Base-by-base conservation (phyloP, 2,888 invertebrate species). In the Vannuccia rotundouncinata region DNA sequence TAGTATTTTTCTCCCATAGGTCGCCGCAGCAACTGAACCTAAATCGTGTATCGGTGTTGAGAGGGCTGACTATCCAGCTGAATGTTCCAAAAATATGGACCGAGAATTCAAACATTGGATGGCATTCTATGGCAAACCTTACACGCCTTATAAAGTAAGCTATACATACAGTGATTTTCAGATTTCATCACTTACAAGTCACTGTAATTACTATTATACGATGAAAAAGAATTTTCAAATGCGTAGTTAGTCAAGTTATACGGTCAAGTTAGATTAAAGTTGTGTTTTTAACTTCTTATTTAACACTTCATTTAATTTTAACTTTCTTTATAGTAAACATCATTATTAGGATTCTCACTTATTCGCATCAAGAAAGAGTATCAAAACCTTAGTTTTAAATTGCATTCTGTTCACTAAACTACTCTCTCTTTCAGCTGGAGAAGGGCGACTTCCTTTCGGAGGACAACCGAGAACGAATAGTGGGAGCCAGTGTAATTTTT, bases 31-130 rank as follows among this genome's bases (percentile, higher is more conserved):
- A 76, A 95, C 95, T 75, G 92, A 92, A 17, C 94, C 95, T 87
- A 94, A 94, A 88, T 91, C 93, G 83, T 96, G 95, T 87, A 91
- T 95, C 84, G 99, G 99, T 75, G 94, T 99, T 81, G 99, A 99
- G 89, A 93, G 95, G 88, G 97, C 98, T 10, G 95, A 97, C 85
- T 94, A 95, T 84, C 99, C 99, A 81, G 94, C 95, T 81, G 92
- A 91, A 88, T 98, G 96, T 90, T 96, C 98, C 29, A 92, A 93
- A 92, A 91, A 91, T 84, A 95, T 97, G 95, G 93, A 95, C 88
- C 88, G 89, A 82, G 91, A 94, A 88, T 98, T 97, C 90, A 92
- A 93, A 83, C 93, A 92, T 86, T 95, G 96, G 94, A 95, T 99
- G 94, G 92, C 91, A 84, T 99, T 97, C 95, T 99, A 95, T 88